These are phyloP conservation scores for Argentina silus DNA, from an alignment of 2,797 vertebrate genomes.

Conservation along the genomic window DNA sequence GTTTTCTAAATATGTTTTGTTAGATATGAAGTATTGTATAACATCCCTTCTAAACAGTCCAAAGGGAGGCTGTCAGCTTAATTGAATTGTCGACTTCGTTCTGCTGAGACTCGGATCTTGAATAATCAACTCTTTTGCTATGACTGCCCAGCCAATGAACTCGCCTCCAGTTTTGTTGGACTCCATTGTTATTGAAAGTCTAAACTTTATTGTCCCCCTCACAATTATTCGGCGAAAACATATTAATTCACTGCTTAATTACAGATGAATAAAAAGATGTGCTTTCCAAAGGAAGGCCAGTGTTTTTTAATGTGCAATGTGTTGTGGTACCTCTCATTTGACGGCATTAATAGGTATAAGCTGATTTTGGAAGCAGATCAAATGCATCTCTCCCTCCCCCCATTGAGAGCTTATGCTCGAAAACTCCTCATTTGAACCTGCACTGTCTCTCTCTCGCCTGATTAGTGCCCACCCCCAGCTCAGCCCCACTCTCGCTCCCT, in stretches of 20 bases:
- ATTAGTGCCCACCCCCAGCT: not conserved
- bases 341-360: conserved; percentile 34
- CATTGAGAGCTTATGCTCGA: conserved; percentile 26
- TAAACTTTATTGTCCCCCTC: not conserved
- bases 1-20: conserved; percentile 10
- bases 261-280: not conserved
- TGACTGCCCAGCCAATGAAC: conserved; percentile 9
- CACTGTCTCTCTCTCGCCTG: not conserved
- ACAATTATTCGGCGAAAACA: not conserved
- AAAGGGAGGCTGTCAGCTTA: conserved; percentile 30
- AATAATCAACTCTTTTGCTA: conserved; percentile 25
- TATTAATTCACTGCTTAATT: not conserved
- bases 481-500: not conserved
- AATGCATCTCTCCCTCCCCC: conserved; percentile 15
- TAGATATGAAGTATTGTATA: conserved; percentile 6
- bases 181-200: not conserved
- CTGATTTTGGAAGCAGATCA: conserved; percentile 32
- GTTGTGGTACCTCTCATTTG: conserved; percentile 26
- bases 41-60: conserved; percentile 32
- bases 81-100: conserved; percentile 45
- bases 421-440: conserved; percentile 19
- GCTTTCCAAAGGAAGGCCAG: conserved; percentile 4
- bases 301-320: conserved; percentile 10
- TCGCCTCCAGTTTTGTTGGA: not conserved
- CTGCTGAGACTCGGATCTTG: conserved; percentile 9